phyloP scores from a whole-genome alignment of 1,140 invertebrate species.

The Drosophila sproati region DNA sequence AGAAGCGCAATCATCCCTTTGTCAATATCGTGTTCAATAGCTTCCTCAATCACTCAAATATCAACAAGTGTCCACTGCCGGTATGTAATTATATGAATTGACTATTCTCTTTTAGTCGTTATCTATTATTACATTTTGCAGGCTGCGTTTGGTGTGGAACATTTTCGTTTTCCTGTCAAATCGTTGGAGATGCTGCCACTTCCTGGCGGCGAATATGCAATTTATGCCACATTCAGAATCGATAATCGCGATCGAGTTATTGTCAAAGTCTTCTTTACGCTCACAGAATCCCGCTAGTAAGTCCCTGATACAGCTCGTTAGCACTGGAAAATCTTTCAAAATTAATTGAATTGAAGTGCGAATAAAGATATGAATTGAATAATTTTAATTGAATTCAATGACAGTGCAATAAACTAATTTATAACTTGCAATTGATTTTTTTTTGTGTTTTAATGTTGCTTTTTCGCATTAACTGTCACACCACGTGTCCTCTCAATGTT shows the following conservation, averaged over 20 bases:
- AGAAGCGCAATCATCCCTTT: conserved; percentile 74
- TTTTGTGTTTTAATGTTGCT: conserved; percentile 1
- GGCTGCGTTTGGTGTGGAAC: conserved; percentile 53
- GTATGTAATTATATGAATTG: conserved; percentile 22
- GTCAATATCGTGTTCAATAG: conserved; percentile 68
- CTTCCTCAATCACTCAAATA: conserved; percentile 59
- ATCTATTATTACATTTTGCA: conserved; percentile 12
- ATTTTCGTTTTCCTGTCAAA: conserved; percentile 67
- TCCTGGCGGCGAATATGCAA: conserved; percentile 65
- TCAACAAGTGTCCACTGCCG: conserved; percentile 59
- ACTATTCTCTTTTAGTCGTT: not conserved
- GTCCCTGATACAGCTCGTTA: not conserved
- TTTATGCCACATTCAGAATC: conserved; percentile 59
- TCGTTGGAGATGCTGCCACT: conserved; percentile 57
- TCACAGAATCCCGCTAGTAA: conserved; percentile 54
- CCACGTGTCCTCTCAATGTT: conserved; percentile 16
- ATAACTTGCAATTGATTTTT: conserved; percentile 38
- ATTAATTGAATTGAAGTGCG: conserved; percentile 7
- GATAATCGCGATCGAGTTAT: conserved; percentile 34
- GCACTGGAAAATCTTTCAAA: conserved; percentile 1
- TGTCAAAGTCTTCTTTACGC: conserved; percentile 64
- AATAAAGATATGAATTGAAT: conserved; percentile 24
- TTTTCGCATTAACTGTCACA: not conserved
- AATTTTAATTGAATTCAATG: conserved; percentile 45
- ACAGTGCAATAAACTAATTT: conserved; percentile 72